These are phyloP conservation scores for Felis chaus DNA, from an alignment of 2,113 vertebrate species.

Conservation along the genomic window DNA sequence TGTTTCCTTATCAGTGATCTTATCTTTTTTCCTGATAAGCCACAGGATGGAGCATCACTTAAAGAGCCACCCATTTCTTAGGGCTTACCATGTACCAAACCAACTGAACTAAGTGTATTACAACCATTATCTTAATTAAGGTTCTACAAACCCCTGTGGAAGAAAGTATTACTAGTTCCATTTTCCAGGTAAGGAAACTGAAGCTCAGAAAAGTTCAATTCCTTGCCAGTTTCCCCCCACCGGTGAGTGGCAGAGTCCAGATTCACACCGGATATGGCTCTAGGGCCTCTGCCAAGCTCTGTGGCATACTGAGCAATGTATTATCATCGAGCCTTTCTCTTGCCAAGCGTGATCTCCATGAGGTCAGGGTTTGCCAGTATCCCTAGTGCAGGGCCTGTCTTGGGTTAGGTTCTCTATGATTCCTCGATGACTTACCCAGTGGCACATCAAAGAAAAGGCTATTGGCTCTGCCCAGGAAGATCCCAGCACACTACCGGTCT, in stretches of 20 bases:
- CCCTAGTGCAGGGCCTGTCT: not conserved
- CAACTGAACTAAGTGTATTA: not conserved
- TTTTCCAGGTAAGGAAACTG: not conserved
- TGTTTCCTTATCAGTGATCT: not conserved
- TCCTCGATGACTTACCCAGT: not conserved
- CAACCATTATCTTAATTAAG: not conserved
- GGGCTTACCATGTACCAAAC: not conserved
- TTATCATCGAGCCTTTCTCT: fast-evolving
- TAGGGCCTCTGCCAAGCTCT: not conserved
- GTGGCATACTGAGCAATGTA: not conserved
- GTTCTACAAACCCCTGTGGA: not conserved
- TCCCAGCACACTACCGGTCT: not conserved
- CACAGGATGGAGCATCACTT: not conserved
- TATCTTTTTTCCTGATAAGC: not conserved
- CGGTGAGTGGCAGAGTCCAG: not conserved
- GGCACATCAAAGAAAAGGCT: not conserved
- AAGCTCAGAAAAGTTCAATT: not conserved
- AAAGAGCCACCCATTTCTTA: not conserved
- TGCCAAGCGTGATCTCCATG: not conserved
- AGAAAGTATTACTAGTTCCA: not conserved
- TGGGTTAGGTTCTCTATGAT: not conserved
- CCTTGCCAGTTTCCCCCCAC: not conserved
- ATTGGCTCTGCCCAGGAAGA: not conserved
- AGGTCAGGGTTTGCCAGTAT: not conserved
- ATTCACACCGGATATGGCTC: not conserved